phyloP scores from a whole-genome alignment of 1,140 invertebrate genomes.

The Aphis craccivora region DNA sequence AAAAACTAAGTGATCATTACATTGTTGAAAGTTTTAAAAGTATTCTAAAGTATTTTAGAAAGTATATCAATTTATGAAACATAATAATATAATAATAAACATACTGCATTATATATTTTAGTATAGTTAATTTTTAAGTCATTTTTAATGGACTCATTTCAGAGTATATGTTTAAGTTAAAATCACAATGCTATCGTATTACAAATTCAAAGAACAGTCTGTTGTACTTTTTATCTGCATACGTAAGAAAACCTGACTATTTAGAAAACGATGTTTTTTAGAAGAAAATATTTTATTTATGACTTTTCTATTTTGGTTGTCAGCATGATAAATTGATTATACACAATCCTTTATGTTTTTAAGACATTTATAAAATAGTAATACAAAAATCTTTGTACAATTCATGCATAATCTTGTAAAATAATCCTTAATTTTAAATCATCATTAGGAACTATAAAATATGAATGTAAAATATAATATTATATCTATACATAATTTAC shows the following conservation, averaged over 20 bases:
- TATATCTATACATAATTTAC: background rate
- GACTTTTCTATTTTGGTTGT: background rate
- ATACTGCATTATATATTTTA: background rate
- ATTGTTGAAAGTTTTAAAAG: constrained; percentile 9
- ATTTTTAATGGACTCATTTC: background rate
- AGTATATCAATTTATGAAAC: background rate
- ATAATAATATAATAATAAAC: background rate
- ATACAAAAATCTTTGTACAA: background rate
- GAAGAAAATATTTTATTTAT: background rate
- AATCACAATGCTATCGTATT: background rate
- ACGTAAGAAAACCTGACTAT: background rate
- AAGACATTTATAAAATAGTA: background rate
- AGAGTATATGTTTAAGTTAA: background rate
- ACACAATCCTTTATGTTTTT: background rate
- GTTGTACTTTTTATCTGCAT: background rate
- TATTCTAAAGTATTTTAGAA: background rate
- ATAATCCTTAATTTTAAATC: background rate
- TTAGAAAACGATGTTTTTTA: background rate
- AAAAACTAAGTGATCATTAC: background rate
- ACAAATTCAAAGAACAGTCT: background rate
- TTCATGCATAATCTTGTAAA: background rate
- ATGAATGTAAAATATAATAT: background rate
- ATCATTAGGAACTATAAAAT: background rate
- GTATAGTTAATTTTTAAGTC: background rate
- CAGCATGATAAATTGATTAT: background rate